phyloP scores from a whole-genome alignment of 2,888 invertebrate genomes.

The Stratiomys singularior region DNA sequence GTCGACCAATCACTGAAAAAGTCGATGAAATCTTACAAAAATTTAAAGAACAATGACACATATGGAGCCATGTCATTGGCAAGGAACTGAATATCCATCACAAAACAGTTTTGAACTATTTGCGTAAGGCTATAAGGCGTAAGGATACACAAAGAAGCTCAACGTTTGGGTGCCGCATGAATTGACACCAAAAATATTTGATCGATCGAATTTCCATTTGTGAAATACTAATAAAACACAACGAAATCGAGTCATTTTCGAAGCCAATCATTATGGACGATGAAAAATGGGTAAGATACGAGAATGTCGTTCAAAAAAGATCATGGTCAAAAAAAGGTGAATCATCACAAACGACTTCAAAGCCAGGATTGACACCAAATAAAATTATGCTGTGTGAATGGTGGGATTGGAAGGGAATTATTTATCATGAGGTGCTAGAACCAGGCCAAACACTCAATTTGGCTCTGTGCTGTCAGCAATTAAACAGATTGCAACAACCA shows the following conservation, averaged over 20 bases:
- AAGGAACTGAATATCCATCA: background rate
- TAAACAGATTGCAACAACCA: background rate
- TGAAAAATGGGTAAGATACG: background rate
- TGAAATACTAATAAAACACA: background rate
- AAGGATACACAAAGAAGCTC: background rate
- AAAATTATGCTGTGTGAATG: background rate
- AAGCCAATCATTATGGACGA: background rate
- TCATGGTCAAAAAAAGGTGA: background rate
- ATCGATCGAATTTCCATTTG: background rate
- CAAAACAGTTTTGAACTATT: background rate
- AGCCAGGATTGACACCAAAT: conserved; percentile 1
- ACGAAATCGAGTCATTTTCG: background rate
- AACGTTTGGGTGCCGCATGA: background rate
- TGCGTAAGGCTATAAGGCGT: no score
- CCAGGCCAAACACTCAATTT: background rate
- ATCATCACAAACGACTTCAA: background rate
- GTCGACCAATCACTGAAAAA: background rate
- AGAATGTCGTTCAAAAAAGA: background rate
- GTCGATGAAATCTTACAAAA: background rate
- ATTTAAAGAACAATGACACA: background rate
- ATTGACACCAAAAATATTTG: background rate
- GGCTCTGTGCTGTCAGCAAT: background rate
- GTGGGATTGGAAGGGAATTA: conserved; percentile 11
- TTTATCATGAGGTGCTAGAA: background rate
- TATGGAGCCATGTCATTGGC: background rate